A percentile compares a stretch with the other conserved stretches of the same genome.
Evolutionary conservation across 2,113 vertebrate genomes (phyloP).

Genomic region (Promerops cafer): DNA sequence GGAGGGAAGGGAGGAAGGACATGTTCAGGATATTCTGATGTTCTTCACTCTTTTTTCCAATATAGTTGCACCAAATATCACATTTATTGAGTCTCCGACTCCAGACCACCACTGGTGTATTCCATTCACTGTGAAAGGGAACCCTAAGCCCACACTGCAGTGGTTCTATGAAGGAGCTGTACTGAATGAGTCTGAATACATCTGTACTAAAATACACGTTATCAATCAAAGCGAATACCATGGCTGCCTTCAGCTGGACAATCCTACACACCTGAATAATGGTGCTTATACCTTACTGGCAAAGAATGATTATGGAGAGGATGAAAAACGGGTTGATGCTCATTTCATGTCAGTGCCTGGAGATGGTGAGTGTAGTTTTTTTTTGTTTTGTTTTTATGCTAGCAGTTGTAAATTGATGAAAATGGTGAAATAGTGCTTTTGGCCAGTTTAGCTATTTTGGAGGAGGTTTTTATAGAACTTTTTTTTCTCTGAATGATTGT

Average conservation of each 20-base stretch:
- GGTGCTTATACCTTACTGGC: constrained; percentile 87
- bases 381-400: background rate
- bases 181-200: constrained; percentile 83
- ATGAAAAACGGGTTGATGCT: constrained; percentile 79
- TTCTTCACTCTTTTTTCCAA: constrained; percentile 65
- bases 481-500: background rate
- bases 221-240: constrained; percentile 90
- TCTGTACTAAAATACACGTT: constrained; percentile 89
- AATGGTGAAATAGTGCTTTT: background rate
- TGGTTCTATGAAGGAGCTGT: constrained; percentile 81
- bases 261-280: constrained; percentile 93
- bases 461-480: background rate
- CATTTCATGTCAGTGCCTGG: constrained; percentile 91
- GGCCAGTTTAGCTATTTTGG: background rate
- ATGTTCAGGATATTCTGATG: constrained; percentile 32
- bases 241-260: constrained; percentile 94
- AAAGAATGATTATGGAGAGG: constrained; percentile 80
- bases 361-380: constrained; percentile 75
- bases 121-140: constrained; percentile 93
- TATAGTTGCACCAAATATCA: constrained; percentile 91
- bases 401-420: background rate
- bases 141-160: constrained; percentile 81
- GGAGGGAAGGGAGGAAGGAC: background rate
- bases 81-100: constrained; percentile 86
- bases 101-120: constrained; percentile 98